phyloP scores from a whole-genome alignment of 1,140 invertebrate species.

The Cotesia vestalis region DNA sequence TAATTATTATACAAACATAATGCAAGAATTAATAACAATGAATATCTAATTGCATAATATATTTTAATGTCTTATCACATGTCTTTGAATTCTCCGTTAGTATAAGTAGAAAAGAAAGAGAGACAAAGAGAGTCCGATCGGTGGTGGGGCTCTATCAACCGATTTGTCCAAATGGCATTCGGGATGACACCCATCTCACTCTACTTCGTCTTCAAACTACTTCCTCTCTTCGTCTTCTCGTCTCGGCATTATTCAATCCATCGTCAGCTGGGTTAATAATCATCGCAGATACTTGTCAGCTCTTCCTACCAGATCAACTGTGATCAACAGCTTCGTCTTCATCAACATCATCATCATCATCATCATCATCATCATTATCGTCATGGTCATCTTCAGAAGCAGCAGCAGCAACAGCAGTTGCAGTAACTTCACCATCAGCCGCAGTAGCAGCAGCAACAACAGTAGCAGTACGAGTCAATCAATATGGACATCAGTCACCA shows the following conservation, averaged over 20 bases:
- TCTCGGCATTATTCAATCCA: too few relatives aligned
- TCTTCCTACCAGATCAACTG: conserved; percentile 25
- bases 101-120: conserved; percentile 60
- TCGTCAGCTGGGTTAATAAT: not conserved
- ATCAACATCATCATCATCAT: not conserved
- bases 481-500: conserved; percentile 27
- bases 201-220: too few relatives aligned
- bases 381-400: not conserved
- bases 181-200: conserved; percentile 52
- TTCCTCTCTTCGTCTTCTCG: conserved; percentile 4
- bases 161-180: conserved; percentile 65
- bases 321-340: conserved; percentile 23
- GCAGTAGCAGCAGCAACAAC: conserved; percentile 32
- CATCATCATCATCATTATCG: not conserved
- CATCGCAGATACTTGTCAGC: not conserved
- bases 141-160: conserved; percentile 61
- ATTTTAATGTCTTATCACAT: conserved; percentile 57
- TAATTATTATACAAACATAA: conserved; percentile 28
- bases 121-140: conserved; percentile 45
- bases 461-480: conserved; percentile 16
- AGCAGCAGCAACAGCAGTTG: conserved; percentile 34
- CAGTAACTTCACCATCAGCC: conserved; percentile 9
- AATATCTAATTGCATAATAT: conserved; percentile 42
- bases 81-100: conserved; percentile 67
- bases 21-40: conserved; percentile 31